Base-by-base conservation (phyloP, 92 coral and sea anemone genomes). In the Actinostola sp. region DNA sequence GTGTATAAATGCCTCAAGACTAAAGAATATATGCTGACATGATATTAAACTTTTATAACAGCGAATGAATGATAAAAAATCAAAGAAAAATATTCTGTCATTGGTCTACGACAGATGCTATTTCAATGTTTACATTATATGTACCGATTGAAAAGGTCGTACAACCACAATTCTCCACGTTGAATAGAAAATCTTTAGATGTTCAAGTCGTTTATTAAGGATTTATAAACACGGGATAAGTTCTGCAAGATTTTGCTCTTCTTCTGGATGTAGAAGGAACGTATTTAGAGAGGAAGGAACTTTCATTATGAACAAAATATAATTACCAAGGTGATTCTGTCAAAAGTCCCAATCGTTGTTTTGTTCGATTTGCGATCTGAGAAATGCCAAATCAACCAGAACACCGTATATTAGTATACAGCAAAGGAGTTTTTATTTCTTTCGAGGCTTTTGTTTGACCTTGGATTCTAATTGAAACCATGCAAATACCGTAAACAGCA, bases 1-100 rank as follows among this genome's bases (percentile, higher is more conserved):
- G 2, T 29, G 16, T 38, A 12, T 41, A 43, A 55, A 71, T 55
- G 54, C 66, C 43, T 54, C 28, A 29, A 55, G 55, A 55, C 77
- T 58, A 55, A 55, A 58, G 77, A 71, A 60, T 44, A 57, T 26
- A 58, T 52, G 65, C 31, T 38, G 32, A 26, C 44, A 71, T 23
- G 11, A 52, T 80, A 90, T 90, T 90, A 90, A 90, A 82, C 67
- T 90, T 90, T 86, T 77, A 90, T 90, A 88, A 90, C 84, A 70
- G 76, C 83, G 72, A 82, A 78, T 80, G 72, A 82, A 78, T 87
- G 82, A 90, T 87, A 83, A 87, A 76, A 85, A 84, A 86, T 79
- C 89, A 61, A 51, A 76, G 73, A 82, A 87, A 87, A 87, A 91
- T 79, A 80, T 84, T 66, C 72, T 84, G 84, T 85, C 96, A 83